Base-by-base conservation (phyloP, 1,140 invertebrate genomes). In the Acromyrmex heyeri region DNA sequence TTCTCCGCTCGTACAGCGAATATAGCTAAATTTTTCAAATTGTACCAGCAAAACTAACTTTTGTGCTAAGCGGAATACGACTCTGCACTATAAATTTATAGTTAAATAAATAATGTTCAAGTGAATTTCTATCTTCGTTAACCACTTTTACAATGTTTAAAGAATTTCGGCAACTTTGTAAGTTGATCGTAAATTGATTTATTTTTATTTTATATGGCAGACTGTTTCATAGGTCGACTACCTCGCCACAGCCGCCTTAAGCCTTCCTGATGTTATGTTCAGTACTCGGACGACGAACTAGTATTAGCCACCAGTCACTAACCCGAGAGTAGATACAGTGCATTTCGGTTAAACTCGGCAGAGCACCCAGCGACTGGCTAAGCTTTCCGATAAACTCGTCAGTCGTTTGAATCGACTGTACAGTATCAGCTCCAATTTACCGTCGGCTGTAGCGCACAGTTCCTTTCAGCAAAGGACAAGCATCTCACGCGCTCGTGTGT, bases 331-430 rank as follows among this genome's bases (percentile, higher is more conserved):
- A 83, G 44, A 86, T 86, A 57, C 53, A 57, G 59, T 18, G 30
- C 62, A 85, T 81, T 83, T 85, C 57, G 76, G 38, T 50, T 62
- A 34, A 78, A 72, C 38, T 65, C 53, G 64, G 57, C 27, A 67
- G 65, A 48, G 55, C 65, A 67, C 24, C 72, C 59, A 85, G 67
- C 64, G 53, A 85, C 86, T 21, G 78, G 78, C 59, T 86, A 90
- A 90, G 83, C 87, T 72, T 75, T 62, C 86, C 87, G 90, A 89
- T 91, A 89, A 86, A 91, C 89, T 89, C 86, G 87, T 92, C 89
- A 89, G 76, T 59, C 83, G 85, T 86, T 90, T 88, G 90, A 90
- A 91, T 90, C 75, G 89, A 91, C 87, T 88, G 67, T 57, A 86
- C 73, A 65, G 77, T 88, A 90, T 88, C 88, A 83, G 87, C 57